Base-by-base conservation (phyloP, 2,797 vertebrate species). In the Silurus lanzhouensis region DNA sequence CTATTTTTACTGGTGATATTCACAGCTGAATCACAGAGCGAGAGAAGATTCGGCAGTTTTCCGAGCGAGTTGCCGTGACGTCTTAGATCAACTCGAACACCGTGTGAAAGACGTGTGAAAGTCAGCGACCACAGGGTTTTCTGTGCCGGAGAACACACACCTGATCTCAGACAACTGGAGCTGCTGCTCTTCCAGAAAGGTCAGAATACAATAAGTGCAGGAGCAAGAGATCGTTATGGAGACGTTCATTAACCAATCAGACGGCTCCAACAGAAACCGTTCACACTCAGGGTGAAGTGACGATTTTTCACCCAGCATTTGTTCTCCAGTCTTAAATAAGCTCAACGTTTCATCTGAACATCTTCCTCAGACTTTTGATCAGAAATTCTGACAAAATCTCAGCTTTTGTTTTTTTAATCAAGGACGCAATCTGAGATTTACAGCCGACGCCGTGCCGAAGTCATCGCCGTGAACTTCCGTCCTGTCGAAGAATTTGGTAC, bases 231-330 rank as follows among this genome's bases (percentile, higher is more conserved):
- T 48, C 10, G 10, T 19, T 20, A 2, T 48, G 27, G 38, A 17
- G 60, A 22, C 7, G 38, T 44, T n/a, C 22, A 7, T 31, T 38
- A 52, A 66, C 52, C 15, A 71, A 12, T 55, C 8, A 68, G 60
- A 17, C 44, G 19, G 12, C 19, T 27, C 10, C 57, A 70, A 31
- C 22, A 17, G 12, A 85, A 27, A 57, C 6, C 6, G 13, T 58
- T 71, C 66, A 22, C 68, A n/a, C 22, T 55, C 58, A 31, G 27
- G 57, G 44, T 77, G 61, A 85, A 61, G 38, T 75, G 60, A 80
- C n/a, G 57, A 75, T 20, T 52, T 48, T 68, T 60, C 19, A 52
- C 1, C 31, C 31, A n/a, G 48, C 8, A 7, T 7, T 25, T n/a
- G 10, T 58, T 44, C 27, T 67, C 10, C 2, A 44, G 72, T 58